phyloP scores from a whole-genome alignment of 2,113 vertebrate genomes.

The Panthera tigris region DNA sequence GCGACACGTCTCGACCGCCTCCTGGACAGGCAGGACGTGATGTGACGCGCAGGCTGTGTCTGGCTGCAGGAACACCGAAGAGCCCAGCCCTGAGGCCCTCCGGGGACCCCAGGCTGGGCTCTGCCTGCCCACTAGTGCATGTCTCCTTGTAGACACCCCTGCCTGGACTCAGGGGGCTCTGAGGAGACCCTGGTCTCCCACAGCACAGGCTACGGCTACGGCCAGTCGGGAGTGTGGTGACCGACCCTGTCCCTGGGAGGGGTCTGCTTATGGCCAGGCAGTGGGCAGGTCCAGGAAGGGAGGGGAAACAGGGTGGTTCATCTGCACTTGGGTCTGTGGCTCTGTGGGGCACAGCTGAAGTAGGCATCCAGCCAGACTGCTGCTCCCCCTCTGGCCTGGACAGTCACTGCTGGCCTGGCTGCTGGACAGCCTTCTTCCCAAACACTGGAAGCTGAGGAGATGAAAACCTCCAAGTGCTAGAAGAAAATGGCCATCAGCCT shows the following conservation, averaged over 20 bases:
- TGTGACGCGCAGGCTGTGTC: not conserved
- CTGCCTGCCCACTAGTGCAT: not conserved
- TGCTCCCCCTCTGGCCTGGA: not conserved
- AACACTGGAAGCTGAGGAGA: not conserved
- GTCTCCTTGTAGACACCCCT: not conserved
- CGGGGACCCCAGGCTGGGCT: not conserved
- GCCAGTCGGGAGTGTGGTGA: not conserved
- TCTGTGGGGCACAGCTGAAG: not conserved
- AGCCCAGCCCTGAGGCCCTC: not conserved
- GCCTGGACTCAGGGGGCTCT: not conserved
- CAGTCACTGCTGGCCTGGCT: not conserved
- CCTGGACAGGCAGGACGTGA: fast-evolving
- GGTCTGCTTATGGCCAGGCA: not conserved
- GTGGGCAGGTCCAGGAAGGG: not conserved
- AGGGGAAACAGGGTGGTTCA: not conserved
- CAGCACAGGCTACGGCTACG: not conserved
- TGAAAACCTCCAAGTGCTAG: not conserved
- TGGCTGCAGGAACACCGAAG: not conserved
- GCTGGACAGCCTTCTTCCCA: not conserved
- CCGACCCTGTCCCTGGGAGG: not conserved
- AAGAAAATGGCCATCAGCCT: not conserved
- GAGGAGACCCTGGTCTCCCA: not conserved
- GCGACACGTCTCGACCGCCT: not conserved
- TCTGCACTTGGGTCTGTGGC: fast-evolving
- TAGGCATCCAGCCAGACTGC: not conserved